Conservation (phyloP, 2,888 invertebrate genomes). For the Leucophenga montana region DNA sequence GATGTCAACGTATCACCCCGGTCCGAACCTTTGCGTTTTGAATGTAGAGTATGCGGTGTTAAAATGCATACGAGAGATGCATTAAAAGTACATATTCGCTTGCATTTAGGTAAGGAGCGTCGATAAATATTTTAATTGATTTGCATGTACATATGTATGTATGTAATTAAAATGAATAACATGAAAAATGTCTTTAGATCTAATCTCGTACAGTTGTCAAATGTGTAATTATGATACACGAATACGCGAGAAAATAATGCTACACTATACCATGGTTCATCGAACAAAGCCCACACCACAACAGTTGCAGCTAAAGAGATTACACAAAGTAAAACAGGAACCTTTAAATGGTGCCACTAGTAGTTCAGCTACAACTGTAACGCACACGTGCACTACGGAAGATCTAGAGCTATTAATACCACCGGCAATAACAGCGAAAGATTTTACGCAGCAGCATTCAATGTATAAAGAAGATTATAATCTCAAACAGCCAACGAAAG, state of each 20-base stretch:
- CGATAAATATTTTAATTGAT: background rate
- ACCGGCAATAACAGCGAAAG: constrained; percentile 54
- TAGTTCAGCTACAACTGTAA: constrained; percentile 9
- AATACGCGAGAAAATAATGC: constrained; percentile 48
- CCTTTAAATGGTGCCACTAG: constrained; percentile 4
- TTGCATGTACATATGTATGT: background rate
- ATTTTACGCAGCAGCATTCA: constrained; percentile 33
- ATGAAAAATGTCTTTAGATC: constrained; percentile 42
- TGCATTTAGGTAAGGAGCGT: constrained; percentile 58
- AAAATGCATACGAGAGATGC: constrained; percentile 56
- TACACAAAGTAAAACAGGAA: background rate
- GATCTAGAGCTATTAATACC: constrained; percentile 58
- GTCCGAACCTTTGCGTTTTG: constrained; percentile 48
- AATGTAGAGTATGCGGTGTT: constrained; percentile 64
- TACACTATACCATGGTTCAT: constrained; percentile 58
- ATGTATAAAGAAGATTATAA: background rate
- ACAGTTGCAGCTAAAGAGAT: background rate
- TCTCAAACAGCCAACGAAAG: background rate
- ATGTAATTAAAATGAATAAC: background rate
- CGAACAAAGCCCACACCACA: constrained; percentile 15
- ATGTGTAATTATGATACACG: constrained; percentile 56
- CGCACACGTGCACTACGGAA: constrained; percentile 32
- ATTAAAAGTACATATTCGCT: constrained; percentile 62
- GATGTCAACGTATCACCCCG: no score
- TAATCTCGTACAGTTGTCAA: constrained; percentile 57